phyloP scores from a whole-genome alignment of 2,113 vertebrate genomes.

The Brachyhypopomus occidentalis region DNA sequence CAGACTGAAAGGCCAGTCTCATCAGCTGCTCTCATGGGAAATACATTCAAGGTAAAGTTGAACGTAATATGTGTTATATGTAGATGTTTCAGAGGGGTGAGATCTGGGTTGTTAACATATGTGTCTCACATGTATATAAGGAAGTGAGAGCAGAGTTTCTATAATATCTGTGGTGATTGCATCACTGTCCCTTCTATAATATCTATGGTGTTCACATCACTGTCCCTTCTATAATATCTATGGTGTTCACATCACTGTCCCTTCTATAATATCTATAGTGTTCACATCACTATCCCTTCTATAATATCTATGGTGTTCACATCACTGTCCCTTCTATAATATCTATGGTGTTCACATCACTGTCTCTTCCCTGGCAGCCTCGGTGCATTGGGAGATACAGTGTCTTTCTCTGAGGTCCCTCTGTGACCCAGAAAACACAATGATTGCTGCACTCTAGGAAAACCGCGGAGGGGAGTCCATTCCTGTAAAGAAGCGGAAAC shows the following conservation, averaged over 20 bases:
- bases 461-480: constrained; percentile 4
- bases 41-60: background rate
- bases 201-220: no score
- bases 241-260: no score
- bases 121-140: constrained; percentile 1
- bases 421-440: constrained; percentile 52
- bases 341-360: constrained; percentile 19
- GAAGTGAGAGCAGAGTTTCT: background rate
- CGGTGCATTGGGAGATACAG: background rate
- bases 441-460: constrained; percentile 44
- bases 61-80: background rate
- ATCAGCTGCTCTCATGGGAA: background rate
- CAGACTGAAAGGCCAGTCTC: background rate
- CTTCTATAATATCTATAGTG: no score
- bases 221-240: no score
- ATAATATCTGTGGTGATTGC: no score
- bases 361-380: constrained; percentile 15
- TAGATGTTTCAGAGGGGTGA: background rate
- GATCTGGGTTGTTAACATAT: background rate
- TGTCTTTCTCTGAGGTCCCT: constrained; percentile 31
- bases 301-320: no score
- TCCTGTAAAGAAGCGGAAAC: constrained; percentile 9
- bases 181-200: no score
- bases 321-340: background rate
- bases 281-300: no score